Conservation (phyloP, 2,888 invertebrate genomes). For the Cinara cedri region DNA sequence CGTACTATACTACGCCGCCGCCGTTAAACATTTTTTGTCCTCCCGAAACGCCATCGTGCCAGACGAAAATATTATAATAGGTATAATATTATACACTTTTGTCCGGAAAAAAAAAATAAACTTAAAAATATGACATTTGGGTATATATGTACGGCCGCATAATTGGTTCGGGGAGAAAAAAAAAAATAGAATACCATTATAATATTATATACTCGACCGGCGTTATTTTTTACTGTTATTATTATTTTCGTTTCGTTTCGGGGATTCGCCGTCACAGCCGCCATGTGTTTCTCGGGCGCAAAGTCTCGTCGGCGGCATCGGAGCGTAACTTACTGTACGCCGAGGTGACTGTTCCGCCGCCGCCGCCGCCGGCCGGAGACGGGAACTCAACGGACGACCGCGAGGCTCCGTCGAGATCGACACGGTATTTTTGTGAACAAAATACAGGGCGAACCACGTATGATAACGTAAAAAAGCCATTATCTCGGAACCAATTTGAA, state of each 20-base stretch:
- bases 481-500: too few species aligned
- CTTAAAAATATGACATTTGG: constrained; percentile 5
- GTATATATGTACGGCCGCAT: too few species aligned
- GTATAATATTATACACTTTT: not conserved
- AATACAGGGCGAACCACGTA: too few species aligned
- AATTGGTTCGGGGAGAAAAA: constrained; percentile 32
- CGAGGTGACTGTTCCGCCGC: too few species aligned
- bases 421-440: constrained; percentile 14
- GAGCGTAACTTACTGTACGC: too few species aligned
- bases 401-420: constrained; percentile 3
- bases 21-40: constrained; percentile 3
- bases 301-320: not conserved
- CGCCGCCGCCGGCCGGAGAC: too few species aligned
- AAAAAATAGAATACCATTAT: not conserved
- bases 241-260: constrained; percentile 24
- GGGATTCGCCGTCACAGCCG: not conserved
- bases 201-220: not conserved
- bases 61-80: constrained; percentile 3
- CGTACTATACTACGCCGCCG: not conserved
- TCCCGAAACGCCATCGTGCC: not conserved
- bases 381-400: too few species aligned
- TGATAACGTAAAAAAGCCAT: too few species aligned
- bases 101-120: constrained; percentile 27
- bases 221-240: constrained; percentile 9
- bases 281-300: constrained; percentile 30